These are phyloP conservation scores for Zelleria hepariella DNA, from an alignment of 2,888 invertebrate genomes.

Conservation along the genomic window DNA sequence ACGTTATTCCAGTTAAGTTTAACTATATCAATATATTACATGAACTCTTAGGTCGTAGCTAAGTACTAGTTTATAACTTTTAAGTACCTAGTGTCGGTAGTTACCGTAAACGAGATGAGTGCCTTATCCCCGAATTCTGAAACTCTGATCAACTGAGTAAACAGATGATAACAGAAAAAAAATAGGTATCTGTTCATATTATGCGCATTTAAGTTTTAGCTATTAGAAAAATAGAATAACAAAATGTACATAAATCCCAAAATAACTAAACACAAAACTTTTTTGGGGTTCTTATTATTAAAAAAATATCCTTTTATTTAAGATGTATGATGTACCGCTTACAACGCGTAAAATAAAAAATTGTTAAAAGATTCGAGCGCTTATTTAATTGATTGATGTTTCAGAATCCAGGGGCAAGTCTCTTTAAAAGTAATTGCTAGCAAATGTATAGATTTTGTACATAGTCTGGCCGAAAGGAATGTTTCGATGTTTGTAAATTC, in stretches of 20 bases:
- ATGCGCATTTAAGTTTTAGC: no score
- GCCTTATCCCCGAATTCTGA: neutral
- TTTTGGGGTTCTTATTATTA: no score
- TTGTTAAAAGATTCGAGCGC: no score
- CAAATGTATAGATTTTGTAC: neutral
- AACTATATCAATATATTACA: constrained; percentile 42
- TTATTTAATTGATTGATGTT: neutral
- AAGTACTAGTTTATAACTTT: constrained; percentile 2
- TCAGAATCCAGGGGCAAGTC: neutral
- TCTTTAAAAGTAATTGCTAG: neutral
- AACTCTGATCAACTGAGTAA: neutral
- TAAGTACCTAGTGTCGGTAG: neutral
- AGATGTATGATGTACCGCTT: no score
- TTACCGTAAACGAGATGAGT: neutral
- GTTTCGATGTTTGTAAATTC: neutral
- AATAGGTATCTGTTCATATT: no score
- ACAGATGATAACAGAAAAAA: no score
- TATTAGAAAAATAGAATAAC: no score
- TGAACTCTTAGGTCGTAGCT: constrained; percentile 24
- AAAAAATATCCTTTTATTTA: no score
- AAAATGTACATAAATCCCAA: no score
- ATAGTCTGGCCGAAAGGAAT: neutral
- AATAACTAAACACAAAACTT: no score
- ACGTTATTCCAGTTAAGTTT: constrained; percentile 32
- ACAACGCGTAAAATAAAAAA: no score